Conservation (phyloP, 1,140 invertebrate genomes). For the Drosophila ambigua region DNA sequence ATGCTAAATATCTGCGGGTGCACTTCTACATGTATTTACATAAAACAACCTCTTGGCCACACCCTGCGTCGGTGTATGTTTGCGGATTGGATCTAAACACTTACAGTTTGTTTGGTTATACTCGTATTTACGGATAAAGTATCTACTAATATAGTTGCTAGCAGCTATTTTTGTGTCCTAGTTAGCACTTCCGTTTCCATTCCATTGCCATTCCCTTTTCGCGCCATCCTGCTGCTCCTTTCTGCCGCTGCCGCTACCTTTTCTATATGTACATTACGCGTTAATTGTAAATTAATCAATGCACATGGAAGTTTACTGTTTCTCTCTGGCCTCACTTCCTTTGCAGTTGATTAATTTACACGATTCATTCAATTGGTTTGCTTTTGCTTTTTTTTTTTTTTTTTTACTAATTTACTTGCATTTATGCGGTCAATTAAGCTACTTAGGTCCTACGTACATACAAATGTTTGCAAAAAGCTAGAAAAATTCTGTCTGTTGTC, state of each 20-base stretch:
- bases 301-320: constrained; percentile 23
- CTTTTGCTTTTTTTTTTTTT: not conserved
- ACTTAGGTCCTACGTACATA: constrained; percentile 69
- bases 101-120: constrained; percentile 15
- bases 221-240: too few species aligned
- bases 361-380: constrained; percentile 49
- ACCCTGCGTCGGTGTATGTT: constrained; percentile 1
- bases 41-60: constrained; percentile 49
- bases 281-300: constrained; percentile 51
- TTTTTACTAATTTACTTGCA: constrained; percentile 41
- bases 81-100: too few species aligned
- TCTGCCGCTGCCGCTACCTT: constrained; percentile 2
- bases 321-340: constrained; percentile 20
- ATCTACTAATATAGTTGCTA: constrained; percentile 16
- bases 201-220: too few species aligned
- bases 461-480: constrained; percentile 72
- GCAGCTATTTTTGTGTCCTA: not conserved
- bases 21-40: constrained; percentile 36
- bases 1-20: constrained; percentile 30
- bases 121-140: not conserved
- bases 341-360: constrained; percentile 59
- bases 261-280: constrained; percentile 59
- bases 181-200: too few species aligned
- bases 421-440: constrained; percentile 60
- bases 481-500: constrained; percentile 49